A percentile compares a stretch with the other conserved stretches of the same genome.
Conservation (phyloP, 2,113 vertebrate genomes). For the Anthoscopus minutus region DNA sequence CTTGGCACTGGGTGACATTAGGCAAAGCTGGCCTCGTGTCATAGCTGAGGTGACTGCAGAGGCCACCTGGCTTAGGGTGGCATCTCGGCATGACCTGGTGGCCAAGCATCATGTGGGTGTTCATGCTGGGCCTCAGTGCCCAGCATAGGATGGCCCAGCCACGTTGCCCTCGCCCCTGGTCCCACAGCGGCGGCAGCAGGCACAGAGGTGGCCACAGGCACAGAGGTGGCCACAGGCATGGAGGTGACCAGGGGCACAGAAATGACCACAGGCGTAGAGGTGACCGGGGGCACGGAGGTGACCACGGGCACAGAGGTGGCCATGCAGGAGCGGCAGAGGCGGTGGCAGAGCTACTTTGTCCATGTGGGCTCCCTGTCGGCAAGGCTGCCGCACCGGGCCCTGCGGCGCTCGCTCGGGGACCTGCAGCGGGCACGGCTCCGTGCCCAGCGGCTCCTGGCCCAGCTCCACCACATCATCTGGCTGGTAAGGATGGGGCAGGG, state of each 20-base stretch:
- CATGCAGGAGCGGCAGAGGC: neutral
- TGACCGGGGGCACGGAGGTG: neutral
- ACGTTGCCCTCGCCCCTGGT: rapidly evolving
- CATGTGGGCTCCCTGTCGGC: slow-evolving; percentile 84
- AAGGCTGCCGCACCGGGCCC: slow-evolving; percentile 77
- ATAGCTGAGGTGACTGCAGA: neutral
- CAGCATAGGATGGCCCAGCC: neutral
- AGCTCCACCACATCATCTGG: slow-evolving; percentile 80
- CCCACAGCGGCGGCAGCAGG: rapidly evolving
- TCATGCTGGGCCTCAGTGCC: neutral
- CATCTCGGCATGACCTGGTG: neutral
- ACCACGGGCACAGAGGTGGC: neutral
- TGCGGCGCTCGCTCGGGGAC: slow-evolving; percentile 78
- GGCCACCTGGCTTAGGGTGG: neutral
- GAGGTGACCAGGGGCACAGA: neutral
- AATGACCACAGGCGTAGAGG: neutral
- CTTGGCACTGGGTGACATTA: neutral
- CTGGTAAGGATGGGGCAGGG: slow-evolving; percentile 66
- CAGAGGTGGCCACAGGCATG: rapidly evolving
- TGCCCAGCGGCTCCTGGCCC: slow-evolving; percentile 66
- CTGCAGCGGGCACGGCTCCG: slow-evolving; percentile 73
- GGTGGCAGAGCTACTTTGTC: slow-evolving; percentile 78
- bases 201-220: neutral
- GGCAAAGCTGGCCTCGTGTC: neutral
- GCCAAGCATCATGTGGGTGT: neutral